These are phyloP conservation scores for Lasioglossum figueresi DNA, from an alignment of 2,888 invertebrate species.

Conservation along the genomic window DNA sequence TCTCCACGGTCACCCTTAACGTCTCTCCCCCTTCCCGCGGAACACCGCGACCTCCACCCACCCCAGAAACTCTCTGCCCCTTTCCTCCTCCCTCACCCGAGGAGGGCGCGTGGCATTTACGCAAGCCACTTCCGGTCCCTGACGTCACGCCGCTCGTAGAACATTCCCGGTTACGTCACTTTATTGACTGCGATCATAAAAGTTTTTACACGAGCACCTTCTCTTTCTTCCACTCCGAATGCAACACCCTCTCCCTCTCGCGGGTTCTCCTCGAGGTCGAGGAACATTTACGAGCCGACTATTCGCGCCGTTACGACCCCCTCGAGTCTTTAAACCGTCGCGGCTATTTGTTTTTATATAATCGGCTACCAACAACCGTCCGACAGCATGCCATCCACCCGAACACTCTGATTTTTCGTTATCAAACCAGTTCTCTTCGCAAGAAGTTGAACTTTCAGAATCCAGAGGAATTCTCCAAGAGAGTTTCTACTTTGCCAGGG, in stretches of 20 bases:
- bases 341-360: neutral
- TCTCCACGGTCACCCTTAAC: constrained; percentile 64
- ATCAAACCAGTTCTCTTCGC: neutral
- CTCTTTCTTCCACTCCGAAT: constrained; percentile 2
- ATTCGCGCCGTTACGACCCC: constrained; percentile 23
- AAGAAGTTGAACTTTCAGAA: neutral
- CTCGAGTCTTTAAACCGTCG: constrained; percentile 5
- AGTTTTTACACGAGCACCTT: constrained; percentile 79
- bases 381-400: neutral
- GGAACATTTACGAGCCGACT: constrained; percentile 31
- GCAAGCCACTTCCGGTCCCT: constrained; percentile 79
- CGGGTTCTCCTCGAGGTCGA: constrained; percentile 4
- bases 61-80: constrained; percentile 18
- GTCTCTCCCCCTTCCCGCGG: constrained; percentile 34
- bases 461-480: neutral
- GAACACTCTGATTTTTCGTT: neutral
- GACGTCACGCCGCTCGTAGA: constrained; percentile 79
- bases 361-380: neutral
- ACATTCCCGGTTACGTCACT: constrained; percentile 82
- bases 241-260: constrained; percentile 1
- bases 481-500: neutral
- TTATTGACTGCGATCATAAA: constrained; percentile 83
- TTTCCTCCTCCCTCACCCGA: constrained; percentile 70
- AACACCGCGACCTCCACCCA: constrained; percentile 52
- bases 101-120: constrained; percentile 76